Base-by-base conservation (phyloP, 1,140 invertebrate species). In the Saccostrea echinata region DNA sequence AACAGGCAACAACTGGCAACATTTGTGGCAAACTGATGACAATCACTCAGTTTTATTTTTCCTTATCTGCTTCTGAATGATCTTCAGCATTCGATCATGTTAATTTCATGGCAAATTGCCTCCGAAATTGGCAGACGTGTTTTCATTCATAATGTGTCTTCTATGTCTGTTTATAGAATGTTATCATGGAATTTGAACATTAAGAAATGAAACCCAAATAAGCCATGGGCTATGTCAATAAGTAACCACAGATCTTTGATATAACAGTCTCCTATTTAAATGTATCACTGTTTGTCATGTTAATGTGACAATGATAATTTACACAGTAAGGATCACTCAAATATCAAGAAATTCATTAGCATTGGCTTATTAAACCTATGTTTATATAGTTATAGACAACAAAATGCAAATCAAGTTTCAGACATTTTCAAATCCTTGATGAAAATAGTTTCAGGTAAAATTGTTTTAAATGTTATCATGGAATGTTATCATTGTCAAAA, bases 121-220 rank as follows among this genome's bases (percentile, higher is more conserved):
- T 30, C 27, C 68, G 1, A 76, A 76, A 76, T 18, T 27, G 68
- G 68, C 68, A 30, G 11, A 30, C 24, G 27, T 76, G 68, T 30
- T 76, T 64, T 76, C 68, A 76, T 76, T 76, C 68, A 76, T 76
- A 76, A 76, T 76, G 33, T 30, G 68, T 24, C 30, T 16, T 76
- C 68, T 64, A n/a, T n/a, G 21, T 64, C 21, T 21, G 21, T 4
- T 9, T 64, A 76, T 76, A 76, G 13, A 76, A 76, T 76, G 68
- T 76, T 76, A 30, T 12, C 68, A 76, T 30, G 68, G 68, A 12
- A 30, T 30, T 76, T 76, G 68, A 76, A 27, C 68, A 76, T 76
- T 33, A 76, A 61, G 55, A 61, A 76, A 76, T 76, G 68, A 76
- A 76, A 76, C 27, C 24, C 27, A 76, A 76, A 76, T 30, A 71